Evolutionary conservation across 2,797 vertebrate species (phyloP), one percentile per base, ranked within the genome.

Genomic region (Pangasius larnaudii): DNA sequence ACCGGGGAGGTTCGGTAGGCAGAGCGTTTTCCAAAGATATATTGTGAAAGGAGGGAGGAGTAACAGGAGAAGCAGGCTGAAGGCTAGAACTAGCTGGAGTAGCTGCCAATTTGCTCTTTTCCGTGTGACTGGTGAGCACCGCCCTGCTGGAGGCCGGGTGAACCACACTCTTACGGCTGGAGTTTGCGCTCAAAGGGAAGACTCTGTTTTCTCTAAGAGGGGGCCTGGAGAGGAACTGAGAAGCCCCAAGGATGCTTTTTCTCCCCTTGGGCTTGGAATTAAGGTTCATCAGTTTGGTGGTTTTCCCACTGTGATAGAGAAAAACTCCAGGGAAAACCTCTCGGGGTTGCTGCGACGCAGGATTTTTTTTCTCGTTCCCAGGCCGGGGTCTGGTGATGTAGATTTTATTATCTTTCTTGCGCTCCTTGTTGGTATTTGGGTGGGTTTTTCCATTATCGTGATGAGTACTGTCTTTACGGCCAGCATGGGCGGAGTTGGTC

Each of bases 301-400:
- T 97, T 89, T 96, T 97, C 33, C 96, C 95, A 5, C 92, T 95
- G 42, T 97, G 96, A 86, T 96, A 97, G 13, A 98, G 94, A 93
- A 99, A 98, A 88, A 98, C 94, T 0, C 97, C 94, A 0, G 97
- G 97, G 77, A 99, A 97, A 58, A 97, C 94, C 0, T 97, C 96
- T 86, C 97, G 95, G 0, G 93, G 96, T 1, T 94, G 95, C 19
- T 92, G 95, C 13, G 93, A 94, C 0, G 88, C 42, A 0, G 87
- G n/a, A 56, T 87, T 85, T 86, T 93, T 90, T 87, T 93, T 89
- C 69, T 96, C 95, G 86, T 93, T 92, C 16, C 93, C 94, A 0
- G 94, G 92, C 19, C 97, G 95, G 24, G 95, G 96, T 92, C 96
- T 94, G 0, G 98, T 99, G 91, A 99, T 96, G 0, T 99, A 99